Evolutionary conservation across 2,888 invertebrate genomes (phyloP), one percentile per base, ranked within the genome.

Genomic region (Hyles lineata): DNA sequence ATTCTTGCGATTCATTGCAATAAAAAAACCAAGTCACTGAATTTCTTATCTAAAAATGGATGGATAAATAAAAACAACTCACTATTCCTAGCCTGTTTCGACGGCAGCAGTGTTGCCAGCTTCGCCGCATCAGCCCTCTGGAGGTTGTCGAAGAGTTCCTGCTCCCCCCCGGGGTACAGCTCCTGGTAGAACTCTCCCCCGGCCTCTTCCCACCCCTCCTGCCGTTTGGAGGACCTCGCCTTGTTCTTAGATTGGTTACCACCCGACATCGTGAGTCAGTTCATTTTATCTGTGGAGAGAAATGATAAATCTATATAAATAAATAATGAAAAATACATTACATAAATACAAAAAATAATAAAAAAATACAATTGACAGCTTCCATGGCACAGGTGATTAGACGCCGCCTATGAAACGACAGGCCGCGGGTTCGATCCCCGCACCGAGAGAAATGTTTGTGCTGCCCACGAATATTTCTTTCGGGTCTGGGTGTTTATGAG

Each of bases 151-250:
- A 96, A 96, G 72, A 96, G 95, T 15, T 95, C 95, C 82, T 95
- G 95, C 75, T 94, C 95, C 2, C 93, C 96, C 0, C 96, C 96
- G 8, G 97, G 97, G 90, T 97, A 98, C 80, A 97, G 95, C 89
- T 98, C 98, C 89, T 97, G 97, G 90, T 97, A 98, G 92, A 98
- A 98, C 92, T 98, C 97, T 2, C 96, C 96, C 0, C 97, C 97
- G 6, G 97, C 98, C 85, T 97, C 97, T 92, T 98, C 98, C 98
- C 97, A 97, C 19, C 97, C 94, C 71, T 91, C 91, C 74, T 91
- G 90, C 73, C 90, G 86, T 80, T 89, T 90, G 25, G 90, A 85
- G 73, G 80, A 85, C 71, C 91, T 89, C 69, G 87, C 83, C 76
- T 91, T 92, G 81, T 90, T 89, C 83, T 92, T 93, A 0, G 89